Evolutionary conservation across 2,113 vertebrate genomes (phyloP), one percentile per base, ranked within the genome.

Genomic region (Podarcis raffonei): DNA sequence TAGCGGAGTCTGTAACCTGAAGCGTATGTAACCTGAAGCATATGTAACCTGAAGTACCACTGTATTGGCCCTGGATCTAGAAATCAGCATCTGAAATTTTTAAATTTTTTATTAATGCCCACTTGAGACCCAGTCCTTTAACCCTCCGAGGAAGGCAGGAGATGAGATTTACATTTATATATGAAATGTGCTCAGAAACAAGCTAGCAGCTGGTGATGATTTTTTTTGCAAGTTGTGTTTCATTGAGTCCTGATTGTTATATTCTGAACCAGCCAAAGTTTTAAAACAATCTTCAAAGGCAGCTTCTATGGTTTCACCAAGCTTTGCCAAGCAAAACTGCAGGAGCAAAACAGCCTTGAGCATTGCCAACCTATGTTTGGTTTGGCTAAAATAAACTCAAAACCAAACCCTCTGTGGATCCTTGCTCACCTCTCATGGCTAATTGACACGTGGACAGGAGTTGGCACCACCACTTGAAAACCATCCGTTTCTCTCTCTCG

Each of bases 341-440:
- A 76, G 15, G 4, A 65, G 32, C 23, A 18, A 66, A 88, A n/a
- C 71, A 35, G 22, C 13, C 20, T 27, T 39, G 83, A 77, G 80
- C 0, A 3, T 0, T 1, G 1, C 53, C 27, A 16, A 13, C 82
- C n/a, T 81, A 59, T 18, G 0, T 76, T 75, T 79, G 62, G 18
- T 11, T 53, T 6, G 39, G 7, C 0, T 7, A 27, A 65, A 82
- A 30, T 32, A 15, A 27, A 71, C 0, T 0, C 0, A 0, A 82
- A 35, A 1, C 42, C 27, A 90, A 86, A 25, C 23, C 86, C 65
- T 75, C 59, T 32, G 5, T 9, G 84, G 91, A 23, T 84, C 35
- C 6, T 23, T 0, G 30, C 91, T 97, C 93, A 99, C 99, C 97
- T 98, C 88, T 96, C 97, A 72, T 99, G 98, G 95, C 96, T 98